phyloP scores from a whole-genome alignment of 2,888 invertebrate genomes.

The Lithophane leautieri region DNA sequence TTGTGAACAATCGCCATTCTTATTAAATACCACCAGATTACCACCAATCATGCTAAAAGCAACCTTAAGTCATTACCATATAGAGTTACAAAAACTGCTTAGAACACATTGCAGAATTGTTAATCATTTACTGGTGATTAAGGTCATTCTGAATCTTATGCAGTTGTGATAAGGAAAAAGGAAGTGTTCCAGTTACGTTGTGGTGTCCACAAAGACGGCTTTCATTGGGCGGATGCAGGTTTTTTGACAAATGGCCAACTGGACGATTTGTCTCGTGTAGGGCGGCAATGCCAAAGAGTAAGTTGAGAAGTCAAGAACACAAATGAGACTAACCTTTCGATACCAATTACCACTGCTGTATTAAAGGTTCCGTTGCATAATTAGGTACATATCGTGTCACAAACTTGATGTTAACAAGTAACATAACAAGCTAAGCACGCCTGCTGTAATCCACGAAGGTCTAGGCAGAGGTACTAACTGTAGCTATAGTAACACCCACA shows the following conservation, averaged over 20 bases:
- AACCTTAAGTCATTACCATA: constrained; percentile 31
- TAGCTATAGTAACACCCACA: neutral
- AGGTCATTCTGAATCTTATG: constrained; percentile 70
- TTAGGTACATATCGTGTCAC: neutral
- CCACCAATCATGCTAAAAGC: constrained; percentile 21
- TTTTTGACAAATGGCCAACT: constrained; percentile 90
- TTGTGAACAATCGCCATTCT: constrained; percentile 71
- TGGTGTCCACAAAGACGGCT: constrained; percentile 82
- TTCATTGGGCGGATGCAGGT: constrained; percentile 89
- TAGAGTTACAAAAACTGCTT: neutral
- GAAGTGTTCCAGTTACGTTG: constrained; percentile 65
- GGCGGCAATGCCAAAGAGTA: constrained; percentile 84
- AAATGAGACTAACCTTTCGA: neutral
- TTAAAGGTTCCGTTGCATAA: neutral
- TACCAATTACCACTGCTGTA: neutral
- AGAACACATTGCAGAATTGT: constrained; percentile 23
- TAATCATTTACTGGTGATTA: constrained; percentile 21
- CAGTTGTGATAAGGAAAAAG: constrained; percentile 65
- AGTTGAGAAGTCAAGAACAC: constrained; percentile 7
- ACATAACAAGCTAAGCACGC: neutral
- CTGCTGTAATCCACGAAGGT: neutral
- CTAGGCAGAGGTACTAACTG: neutral
- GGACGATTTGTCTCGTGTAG: constrained; percentile 89
- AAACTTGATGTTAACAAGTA: neutral
- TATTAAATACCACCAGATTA: constrained; percentile 53